Conservation (phyloP, 2,113 vertebrate genomes). For the Cyanistes caeruleus region DNA sequence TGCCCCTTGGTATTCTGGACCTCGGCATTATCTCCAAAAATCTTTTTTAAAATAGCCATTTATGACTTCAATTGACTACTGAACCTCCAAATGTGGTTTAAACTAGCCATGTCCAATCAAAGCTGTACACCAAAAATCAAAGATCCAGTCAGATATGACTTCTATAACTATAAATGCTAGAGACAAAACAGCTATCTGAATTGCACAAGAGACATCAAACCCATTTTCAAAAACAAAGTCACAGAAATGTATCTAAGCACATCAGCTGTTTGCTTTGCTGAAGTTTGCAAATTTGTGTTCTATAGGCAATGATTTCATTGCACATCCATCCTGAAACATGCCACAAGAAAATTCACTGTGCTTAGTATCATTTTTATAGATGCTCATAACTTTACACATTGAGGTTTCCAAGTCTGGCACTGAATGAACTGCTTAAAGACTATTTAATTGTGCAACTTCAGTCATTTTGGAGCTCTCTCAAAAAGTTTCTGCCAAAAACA, state of each 20-base stretch:
- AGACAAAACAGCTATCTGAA: background rate
- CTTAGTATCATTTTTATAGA: background rate
- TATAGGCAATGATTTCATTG: background rate
- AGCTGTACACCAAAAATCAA: background rate
- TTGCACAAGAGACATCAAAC: background rate
- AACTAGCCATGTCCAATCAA: background rate
- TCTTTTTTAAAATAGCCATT: background rate
- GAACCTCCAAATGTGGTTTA: background rate
- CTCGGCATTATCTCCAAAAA: background rate
- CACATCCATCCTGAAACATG: background rate
- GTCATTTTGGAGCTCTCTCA: background rate
- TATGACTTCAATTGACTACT: background rate
- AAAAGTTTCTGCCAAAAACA: background rate
- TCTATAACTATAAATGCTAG: background rate
- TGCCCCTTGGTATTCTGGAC: background rate
- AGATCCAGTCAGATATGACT: background rate
- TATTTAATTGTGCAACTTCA: background rate
- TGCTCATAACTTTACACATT: background rate
- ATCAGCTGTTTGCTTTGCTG: background rate
- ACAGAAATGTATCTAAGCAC: background rate
- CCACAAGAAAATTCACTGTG: background rate
- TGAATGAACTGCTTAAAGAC: background rate
- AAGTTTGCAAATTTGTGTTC: background rate
- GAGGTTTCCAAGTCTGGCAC: background rate
- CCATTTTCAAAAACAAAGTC: background rate